A percentile compares a stretch with the other conserved stretches of the same genome.
Evolutionary conservation across 2,888 invertebrate genomes (phyloP).

Genomic region (Cryptus viduatorius): DNA sequence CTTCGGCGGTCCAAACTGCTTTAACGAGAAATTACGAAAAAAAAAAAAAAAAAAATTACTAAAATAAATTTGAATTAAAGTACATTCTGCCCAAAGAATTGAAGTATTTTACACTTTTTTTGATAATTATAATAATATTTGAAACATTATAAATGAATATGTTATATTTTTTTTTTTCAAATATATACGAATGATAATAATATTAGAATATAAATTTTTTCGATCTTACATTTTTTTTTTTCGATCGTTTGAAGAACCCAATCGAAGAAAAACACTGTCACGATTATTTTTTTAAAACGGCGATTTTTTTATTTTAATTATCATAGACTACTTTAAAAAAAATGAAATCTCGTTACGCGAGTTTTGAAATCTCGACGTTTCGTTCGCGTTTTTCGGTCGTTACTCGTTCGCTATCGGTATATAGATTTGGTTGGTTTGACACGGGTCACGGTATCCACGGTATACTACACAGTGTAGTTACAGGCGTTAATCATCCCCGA

Average conservation of each 20-base stretch:
- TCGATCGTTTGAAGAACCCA: too few species aligned
- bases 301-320: neutral
- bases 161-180: too few species aligned
- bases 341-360: neutral
- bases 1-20: neutral
- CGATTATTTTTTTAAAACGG: neutral
- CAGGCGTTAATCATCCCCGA: slow-evolving; percentile 59
- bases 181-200: too few species aligned
- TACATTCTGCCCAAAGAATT: neutral
- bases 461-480: neutral
- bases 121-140: too few species aligned
- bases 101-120: neutral
- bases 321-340: neutral
- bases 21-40: neutral
- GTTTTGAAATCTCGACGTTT: neutral
- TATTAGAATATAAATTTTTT: too few species aligned
- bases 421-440: slow-evolving; percentile 8
- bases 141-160: too few species aligned
- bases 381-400: slow-evolving; percentile 8
- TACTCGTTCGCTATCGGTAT: slow-evolving; percentile 24
- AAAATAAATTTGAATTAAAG: neutral
- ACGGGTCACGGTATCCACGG: slow-evolving; percentile 2
- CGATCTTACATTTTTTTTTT: too few species aligned
- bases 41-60: neutral
- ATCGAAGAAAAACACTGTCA: too few species aligned